phyloP scores from a whole-genome alignment of 37 sponge, comb jelly and placozoan species.

The Diacarnus erythraeanus region DNA sequence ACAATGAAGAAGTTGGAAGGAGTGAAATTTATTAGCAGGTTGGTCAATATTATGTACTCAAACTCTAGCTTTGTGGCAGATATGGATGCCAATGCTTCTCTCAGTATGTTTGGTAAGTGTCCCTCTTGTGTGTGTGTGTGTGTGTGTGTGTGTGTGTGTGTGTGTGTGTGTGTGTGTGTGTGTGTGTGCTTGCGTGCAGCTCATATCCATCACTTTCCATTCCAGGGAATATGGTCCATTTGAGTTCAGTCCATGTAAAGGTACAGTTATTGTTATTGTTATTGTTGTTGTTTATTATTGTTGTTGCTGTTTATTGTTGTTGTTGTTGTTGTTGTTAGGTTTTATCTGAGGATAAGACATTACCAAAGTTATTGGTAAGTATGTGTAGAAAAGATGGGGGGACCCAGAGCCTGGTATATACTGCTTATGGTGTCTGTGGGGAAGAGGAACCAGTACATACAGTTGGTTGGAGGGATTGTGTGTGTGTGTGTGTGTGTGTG shows the following conservation, averaged over 20 bases:
- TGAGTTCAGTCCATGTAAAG: constrained; percentile 24
- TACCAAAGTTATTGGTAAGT: background rate
- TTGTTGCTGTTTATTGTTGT: background rate
- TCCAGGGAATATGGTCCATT: constrained; percentile 29
- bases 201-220: background rate
- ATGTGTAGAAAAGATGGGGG: too few species aligned
- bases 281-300: background rate
- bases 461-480: too few species aligned
- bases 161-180: too few species aligned
- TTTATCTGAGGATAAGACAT: background rate
- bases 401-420: too few species aligned
- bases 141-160: too few species aligned
- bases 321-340: background rate
- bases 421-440: too few species aligned
- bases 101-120: constrained; percentile 21
- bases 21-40: constrained; percentile 4
- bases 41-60: constrained; percentile 16
- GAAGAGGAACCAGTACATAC: too few species aligned
- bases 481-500: too few species aligned
- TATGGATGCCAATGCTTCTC: constrained; percentile 9
- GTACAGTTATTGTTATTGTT: background rate
- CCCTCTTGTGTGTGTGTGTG: background rate
- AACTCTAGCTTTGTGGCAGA: background rate
- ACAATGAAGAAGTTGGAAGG: constrained; percentile 27
- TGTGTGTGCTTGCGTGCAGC: background rate